Conservation (phyloP, 64 coral and sea anemone genomes). For the Cladopsammia gracilis region DNA sequence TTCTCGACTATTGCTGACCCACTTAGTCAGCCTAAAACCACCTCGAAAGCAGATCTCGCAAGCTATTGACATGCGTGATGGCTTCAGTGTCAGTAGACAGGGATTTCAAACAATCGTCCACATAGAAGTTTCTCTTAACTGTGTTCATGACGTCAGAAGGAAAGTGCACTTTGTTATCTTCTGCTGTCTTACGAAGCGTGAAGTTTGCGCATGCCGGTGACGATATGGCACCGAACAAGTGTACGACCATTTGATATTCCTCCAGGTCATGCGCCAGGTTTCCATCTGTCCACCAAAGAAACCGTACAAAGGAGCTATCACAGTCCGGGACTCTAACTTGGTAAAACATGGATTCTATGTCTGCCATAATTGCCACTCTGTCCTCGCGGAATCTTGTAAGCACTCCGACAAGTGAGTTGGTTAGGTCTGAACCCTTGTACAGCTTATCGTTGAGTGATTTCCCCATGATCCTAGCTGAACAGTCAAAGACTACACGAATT, state of each 20-base stretch:
- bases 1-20: too few species aligned
- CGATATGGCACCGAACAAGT: slow-evolving; percentile 56
- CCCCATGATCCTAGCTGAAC: slow-evolving; percentile 52
- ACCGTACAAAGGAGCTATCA: slow-evolving; percentile 41
- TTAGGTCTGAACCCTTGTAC: slow-evolving; percentile 63
- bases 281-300: slow-evolving; percentile 65
- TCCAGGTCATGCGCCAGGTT: background rate
- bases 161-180: slow-evolving; percentile 39
- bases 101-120: slow-evolving; percentile 63
- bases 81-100: slow-evolving; percentile 20
- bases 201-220: slow-evolving; percentile 72
- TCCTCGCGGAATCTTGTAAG: slow-evolving; percentile 51
- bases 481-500: slow-evolving; percentile 58
- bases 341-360: slow-evolving; percentile 64
- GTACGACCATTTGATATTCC: slow-evolving; percentile 21
- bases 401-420: slow-evolving; percentile 54
- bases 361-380: slow-evolving; percentile 52
- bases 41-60: slow-evolving; percentile 47
- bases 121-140: slow-evolving; percentile 59
- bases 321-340: slow-evolving; percentile 42
- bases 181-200: slow-evolving; percentile 41
- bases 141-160: background rate
- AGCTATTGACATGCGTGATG: slow-evolving; percentile 19
- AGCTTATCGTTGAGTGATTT: slow-evolving; percentile 59
- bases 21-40: slow-evolving; percentile 70